A percentile compares a stretch with the other conserved stretches of the same genome.
These are phyloP conservation scores for Thunnus maccoyii DNA, from an alignment of 2,113 vertebrate genomes.

Conservation along the genomic window DNA sequence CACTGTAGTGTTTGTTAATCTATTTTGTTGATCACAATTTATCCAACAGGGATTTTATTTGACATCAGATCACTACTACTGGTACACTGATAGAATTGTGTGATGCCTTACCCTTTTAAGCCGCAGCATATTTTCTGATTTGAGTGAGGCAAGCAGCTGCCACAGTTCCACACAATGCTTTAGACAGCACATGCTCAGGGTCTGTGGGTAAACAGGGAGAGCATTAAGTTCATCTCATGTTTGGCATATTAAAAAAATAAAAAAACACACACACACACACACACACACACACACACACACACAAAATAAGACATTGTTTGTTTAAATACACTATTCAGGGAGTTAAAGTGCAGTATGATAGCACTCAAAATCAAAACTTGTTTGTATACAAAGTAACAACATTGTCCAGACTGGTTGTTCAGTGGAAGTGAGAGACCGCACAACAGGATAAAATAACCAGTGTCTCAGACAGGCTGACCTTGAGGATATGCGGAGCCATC, in stretches of 20 bases:
- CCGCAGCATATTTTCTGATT: constrained; percentile 91
- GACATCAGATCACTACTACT: neutral
- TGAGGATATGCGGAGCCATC: constrained; percentile 84
- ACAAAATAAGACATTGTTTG: neutral
- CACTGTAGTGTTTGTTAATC: neutral
- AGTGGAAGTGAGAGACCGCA: neutral
- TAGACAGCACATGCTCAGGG: constrained; percentile 86
- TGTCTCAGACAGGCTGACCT: constrained; percentile 83
- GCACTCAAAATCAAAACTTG: neutral
- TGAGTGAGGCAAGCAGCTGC: constrained; percentile 91
- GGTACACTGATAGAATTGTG: neutral
- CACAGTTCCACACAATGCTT: constrained; percentile 90
- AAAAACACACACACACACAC: no score
- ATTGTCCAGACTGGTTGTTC: neutral
- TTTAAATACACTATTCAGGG: neutral
- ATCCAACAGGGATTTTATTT: no score
- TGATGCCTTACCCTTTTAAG: constrained; percentile 86
- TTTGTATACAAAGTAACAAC: constrained; percentile 13
- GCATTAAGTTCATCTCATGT: neutral
- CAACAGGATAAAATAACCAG: constrained; percentile 13
- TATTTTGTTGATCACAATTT: no score
- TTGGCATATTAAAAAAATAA: neutral
- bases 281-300: no score
- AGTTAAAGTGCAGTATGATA: neutral
- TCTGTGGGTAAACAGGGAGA: constrained; percentile 77